A percentile compares a stretch with the other conserved stretches of the same genome.
These are phyloP conservation scores for Laspeyria flexula DNA, from an alignment of 2,888 invertebrate genomes.

Conservation along the genomic window DNA sequence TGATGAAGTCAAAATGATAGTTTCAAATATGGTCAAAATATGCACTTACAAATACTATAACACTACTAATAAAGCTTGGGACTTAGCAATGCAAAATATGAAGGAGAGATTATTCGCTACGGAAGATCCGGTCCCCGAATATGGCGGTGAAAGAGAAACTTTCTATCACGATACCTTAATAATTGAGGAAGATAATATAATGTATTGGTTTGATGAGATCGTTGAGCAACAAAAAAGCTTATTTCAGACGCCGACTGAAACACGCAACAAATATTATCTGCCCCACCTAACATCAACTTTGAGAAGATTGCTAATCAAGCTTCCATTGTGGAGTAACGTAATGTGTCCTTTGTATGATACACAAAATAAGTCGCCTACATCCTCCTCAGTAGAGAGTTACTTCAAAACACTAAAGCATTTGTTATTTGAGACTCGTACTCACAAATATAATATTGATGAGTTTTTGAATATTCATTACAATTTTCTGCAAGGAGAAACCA, in stretches of 20 bases:
- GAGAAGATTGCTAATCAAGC: slow-evolving; percentile 3
- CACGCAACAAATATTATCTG: slow-evolving; percentile 2
- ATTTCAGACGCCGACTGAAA: slow-evolving; percentile 5
- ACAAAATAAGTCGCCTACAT: slow-evolving; percentile 5
- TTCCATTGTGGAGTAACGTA: slow-evolving; percentile 2
- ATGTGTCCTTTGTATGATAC: slow-evolving; percentile 3
- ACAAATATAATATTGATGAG: slow-evolving; percentile 5
- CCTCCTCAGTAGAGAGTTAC: slow-evolving; percentile 2
- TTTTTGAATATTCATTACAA: slow-evolving; percentile 6
- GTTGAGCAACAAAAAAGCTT: slow-evolving; percentile 17
- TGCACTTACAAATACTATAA: slow-evolving; percentile 21
- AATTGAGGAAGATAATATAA: slow-evolving; percentile 17
- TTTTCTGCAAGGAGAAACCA: slow-evolving; percentile 4
- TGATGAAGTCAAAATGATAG: slow-evolving; percentile 13
- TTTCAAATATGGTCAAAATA: slow-evolving; percentile 19
- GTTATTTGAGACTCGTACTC: slow-evolving; percentile 4
- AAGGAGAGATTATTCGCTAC: slow-evolving; percentile 16
- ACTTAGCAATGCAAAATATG: slow-evolving; percentile 19
- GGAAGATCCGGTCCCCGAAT: slow-evolving; percentile 19
- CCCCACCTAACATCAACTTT: slow-evolving; percentile 3
- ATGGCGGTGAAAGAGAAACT: slow-evolving; percentile 19
- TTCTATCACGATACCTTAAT: slow-evolving; percentile 20
- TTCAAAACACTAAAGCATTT: slow-evolving; percentile 2
- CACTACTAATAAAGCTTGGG: slow-evolving; percentile 21
- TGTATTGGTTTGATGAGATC: slow-evolving; percentile 17